These are phyloP conservation scores for Trinorchestia longiramus DNA, from an alignment of 1,140 invertebrate genomes.

Conservation along the genomic window DNA sequence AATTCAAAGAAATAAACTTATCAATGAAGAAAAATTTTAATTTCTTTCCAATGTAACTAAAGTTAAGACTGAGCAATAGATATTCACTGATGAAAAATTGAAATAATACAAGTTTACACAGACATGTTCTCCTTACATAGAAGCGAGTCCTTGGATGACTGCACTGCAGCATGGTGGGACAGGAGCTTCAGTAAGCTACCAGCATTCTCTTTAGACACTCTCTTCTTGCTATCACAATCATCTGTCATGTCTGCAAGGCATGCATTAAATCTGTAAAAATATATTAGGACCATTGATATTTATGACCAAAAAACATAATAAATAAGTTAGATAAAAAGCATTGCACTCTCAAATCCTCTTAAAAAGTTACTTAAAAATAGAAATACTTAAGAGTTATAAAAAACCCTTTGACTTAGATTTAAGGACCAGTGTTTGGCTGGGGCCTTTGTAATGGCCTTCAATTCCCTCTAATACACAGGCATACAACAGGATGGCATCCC, in stretches of 20 bases:
- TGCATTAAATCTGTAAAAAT: not conserved
- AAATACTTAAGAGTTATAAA: too few relatives aligned
- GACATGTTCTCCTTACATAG: not conserved
- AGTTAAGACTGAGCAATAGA: not conserved
- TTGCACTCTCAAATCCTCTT: not conserved
- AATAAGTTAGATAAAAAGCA: not conserved
- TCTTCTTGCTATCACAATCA: not conserved
- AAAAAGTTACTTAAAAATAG: too few relatives aligned
- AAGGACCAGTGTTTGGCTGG: too few relatives aligned
- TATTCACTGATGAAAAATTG: not conserved
- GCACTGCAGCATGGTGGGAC: not conserved
- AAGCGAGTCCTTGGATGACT: not conserved
- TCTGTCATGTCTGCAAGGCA: not conserved
- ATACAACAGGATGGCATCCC: too few relatives aligned
- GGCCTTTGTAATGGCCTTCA: too few relatives aligned
- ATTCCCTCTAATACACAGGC: too few relatives aligned
- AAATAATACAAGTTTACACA: not conserved
- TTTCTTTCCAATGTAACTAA: not conserved
- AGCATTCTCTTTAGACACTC: not conserved
- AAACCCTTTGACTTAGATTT: too few relatives aligned
- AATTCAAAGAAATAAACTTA: not conserved
- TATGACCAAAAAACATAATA: not conserved
- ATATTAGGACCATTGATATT: not conserved
- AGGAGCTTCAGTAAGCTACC: not conserved
- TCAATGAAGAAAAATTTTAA: not conserved